Base-by-base conservation (phyloP, 2,888 invertebrate species). In the Amphimallon solstitiale region DNA sequence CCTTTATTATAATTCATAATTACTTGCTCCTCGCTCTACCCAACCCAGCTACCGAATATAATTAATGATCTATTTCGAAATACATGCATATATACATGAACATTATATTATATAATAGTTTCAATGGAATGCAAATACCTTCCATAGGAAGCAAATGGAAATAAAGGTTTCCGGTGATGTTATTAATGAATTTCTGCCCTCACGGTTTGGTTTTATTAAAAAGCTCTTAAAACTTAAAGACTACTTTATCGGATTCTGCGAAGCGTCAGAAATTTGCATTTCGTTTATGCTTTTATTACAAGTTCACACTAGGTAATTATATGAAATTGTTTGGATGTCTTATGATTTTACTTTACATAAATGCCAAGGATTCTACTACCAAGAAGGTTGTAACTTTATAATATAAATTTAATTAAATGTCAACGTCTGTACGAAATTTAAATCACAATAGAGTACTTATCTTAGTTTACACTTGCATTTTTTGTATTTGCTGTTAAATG, bases 1-100 rank as follows among this genome's bases (percentile, higher is more conserved):
- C 54, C 54, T 54, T 54, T 54, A 54, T 54, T 38, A 54, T 54
- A 54, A 54, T 54, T 54, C 40, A 40, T 54, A 54, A 54, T 54
- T 40, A 54, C 54, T 38, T 37, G 38, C 38, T 29, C 37, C 38
- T 54, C 54, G 54, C 54, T 40, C 54, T 54, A 38, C 21, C 21
- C 21, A 40, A 54, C 45, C 5, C 9, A 19, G n/a, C 54, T 21
- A 54, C 54, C 54, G 23, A 54, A 40, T 54, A 54, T 54, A 54
- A 54, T 54, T 40, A 54, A 54, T 54, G 38, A 54, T 21, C 54
- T 38, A 54, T 21, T 29, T 29, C 54, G 21, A 38, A 54, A 54
- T 38, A n/a, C n/a, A n/a, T n/a, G n/a, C n/a, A n/a, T n/a, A n/a
- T n/a, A 38, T 40, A 54, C 40, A 54, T 54, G 40, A 54, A 54